phyloP scores from a whole-genome alignment of 1,140 invertebrate species.

The Temnothorax nylanderi region DNA sequence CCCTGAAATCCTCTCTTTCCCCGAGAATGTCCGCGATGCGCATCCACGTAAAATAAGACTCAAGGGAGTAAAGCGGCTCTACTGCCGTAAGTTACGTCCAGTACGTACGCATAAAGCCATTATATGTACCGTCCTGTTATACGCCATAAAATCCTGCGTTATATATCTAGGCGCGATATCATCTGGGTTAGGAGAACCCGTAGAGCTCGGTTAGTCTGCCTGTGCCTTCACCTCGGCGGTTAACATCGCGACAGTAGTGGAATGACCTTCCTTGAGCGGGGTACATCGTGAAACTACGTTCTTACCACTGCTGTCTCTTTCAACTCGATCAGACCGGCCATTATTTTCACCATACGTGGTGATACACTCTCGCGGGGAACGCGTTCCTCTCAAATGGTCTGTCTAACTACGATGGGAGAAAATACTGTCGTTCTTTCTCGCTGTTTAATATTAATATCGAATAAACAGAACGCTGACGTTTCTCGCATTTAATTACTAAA shows the following conservation, averaged over 20 bases:
- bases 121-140: constrained; percentile 81
- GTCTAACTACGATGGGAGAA: constrained; percentile 41
- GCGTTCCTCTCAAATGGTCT: constrained; percentile 26
- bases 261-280: constrained; percentile 64
- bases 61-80: constrained; percentile 72
- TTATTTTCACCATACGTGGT: constrained; percentile 69
- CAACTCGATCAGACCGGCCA: constrained; percentile 58
- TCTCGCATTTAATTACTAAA: neutral
- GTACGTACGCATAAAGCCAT: constrained; percentile 80
- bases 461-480: neutral
- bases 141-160: constrained; percentile 80
- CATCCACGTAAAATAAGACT: constrained; percentile 75
- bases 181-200: constrained; percentile 81
- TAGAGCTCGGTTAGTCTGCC: constrained; percentile 69
- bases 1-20: neutral
- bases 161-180: constrained; percentile 82
- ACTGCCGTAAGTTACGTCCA: constrained; percentile 76
- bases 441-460: neutral
- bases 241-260: constrained; percentile 49
- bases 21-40: constrained; percentile 4
- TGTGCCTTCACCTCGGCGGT: constrained; percentile 61
- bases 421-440: neutral
- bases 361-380: constrained; percentile 47
- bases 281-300: constrained; percentile 63
- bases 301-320: constrained; percentile 69